phyloP scores from a whole-genome alignment of 2,888 invertebrate species.

The Neocrepidodera transversa region DNA sequence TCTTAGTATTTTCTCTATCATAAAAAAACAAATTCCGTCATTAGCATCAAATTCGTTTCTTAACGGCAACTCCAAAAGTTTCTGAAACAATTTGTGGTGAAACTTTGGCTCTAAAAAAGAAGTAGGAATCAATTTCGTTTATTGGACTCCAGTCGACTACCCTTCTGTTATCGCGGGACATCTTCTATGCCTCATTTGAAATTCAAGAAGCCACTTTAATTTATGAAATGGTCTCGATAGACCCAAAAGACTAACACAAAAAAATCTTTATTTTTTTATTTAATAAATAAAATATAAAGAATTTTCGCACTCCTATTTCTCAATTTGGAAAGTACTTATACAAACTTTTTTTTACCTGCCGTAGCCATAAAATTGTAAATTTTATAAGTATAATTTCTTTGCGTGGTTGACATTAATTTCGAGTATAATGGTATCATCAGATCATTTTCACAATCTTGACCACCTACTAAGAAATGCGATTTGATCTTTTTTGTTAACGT shows the following conservation, averaged over 20 bases:
- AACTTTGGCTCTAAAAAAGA: conserved; percentile 46
- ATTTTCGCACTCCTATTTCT: no score
- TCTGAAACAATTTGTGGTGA: conserved; percentile 47
- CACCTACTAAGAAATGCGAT: conserved; percentile 1
- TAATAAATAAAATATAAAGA: no score
- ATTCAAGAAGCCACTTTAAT: conserved; percentile 49
- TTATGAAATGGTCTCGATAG: conserved; percentile 43
- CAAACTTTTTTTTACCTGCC: no score
- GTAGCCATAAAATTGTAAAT: not conserved
- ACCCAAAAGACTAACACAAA: not conserved
- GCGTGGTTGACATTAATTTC: not conserved
- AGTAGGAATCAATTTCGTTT: conserved; percentile 51
- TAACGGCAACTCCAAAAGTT: conserved; percentile 46
- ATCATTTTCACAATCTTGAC: not conserved
- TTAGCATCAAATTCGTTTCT: conserved; percentile 49
- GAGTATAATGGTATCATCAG: not conserved
- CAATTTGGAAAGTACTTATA: no score
- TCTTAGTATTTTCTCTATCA: no score
- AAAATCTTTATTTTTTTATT: no score
- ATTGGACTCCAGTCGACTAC: conserved; percentile 46
- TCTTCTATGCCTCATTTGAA: conserved; percentile 48
- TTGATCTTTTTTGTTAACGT: not conserved
- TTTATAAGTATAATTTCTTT: not conserved
- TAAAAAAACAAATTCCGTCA: conserved; percentile 49
- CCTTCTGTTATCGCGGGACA: conserved; percentile 44